Percentiles rank a stretch among this genome's conserved stretches.
phyloP scores from a whole-genome alignment of 2,113 vertebrate species.

The Oxyruncus cristatus region DNA sequence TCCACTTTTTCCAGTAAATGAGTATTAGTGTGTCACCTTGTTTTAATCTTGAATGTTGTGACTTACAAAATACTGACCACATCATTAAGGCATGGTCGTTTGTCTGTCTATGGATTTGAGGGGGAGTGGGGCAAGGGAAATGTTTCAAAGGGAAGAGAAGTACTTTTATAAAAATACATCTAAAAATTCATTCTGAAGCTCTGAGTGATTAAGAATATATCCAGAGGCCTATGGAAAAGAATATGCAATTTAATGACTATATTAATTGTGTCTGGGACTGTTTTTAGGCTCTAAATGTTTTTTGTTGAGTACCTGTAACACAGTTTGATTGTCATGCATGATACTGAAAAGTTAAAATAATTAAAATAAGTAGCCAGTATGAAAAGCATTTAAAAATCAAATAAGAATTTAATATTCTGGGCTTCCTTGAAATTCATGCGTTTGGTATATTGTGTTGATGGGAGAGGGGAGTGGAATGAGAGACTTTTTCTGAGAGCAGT shows the following conservation, averaged over 20 bases:
- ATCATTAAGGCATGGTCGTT: neutral
- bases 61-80: neutral
- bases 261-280: neutral
- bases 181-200: neutral
- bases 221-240: neutral
- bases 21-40: neutral
- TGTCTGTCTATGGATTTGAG: neutral
- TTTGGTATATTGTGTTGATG: neutral
- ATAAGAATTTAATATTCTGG: neutral
- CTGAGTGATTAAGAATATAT: neutral
- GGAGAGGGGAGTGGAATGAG: neutral
- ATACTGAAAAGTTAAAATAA: neutral
- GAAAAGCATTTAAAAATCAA: neutral
- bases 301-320: neutral
- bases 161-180: neutral
- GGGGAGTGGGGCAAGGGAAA: neutral
- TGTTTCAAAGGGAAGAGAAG: neutral
- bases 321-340: neutral
- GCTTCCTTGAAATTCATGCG: neutral
- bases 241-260: neutral
- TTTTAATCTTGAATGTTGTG: neutral
- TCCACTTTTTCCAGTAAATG: neutral
- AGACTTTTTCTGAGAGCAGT: neutral
- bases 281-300: neutral
- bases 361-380: neutral